phyloP scores from a whole-genome alignment of 1,140 invertebrate genomes.

The Drosophila carrolli region DNA sequence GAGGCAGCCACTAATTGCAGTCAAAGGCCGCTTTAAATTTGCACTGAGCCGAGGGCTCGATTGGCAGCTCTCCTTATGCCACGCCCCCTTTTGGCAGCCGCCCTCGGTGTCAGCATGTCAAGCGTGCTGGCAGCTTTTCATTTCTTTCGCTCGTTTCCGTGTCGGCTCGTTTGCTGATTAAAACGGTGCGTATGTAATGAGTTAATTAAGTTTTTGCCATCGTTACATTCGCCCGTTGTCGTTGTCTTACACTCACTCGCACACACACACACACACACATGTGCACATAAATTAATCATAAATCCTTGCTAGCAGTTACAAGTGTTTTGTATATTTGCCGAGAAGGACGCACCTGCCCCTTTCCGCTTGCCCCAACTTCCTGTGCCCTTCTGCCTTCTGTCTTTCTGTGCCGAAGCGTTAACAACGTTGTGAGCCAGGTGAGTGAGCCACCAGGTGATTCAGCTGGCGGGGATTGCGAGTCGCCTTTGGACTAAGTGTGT shows the following conservation, averaged over 20 bases:
- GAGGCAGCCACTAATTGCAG: conserved; percentile 78
- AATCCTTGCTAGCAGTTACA: conserved; percentile 67
- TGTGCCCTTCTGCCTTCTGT: background rate
- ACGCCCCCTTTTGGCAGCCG: conserved; percentile 9
- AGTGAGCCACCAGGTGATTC: conserved; percentile 18
- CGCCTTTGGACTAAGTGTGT: conserved; percentile 58
- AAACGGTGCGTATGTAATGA: conserved; percentile 82
- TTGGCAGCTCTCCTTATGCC: conserved; percentile 29
- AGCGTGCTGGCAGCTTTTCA: conserved; percentile 39
- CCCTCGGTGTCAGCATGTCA: conserved; percentile 52
- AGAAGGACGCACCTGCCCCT: conserved; percentile 58
- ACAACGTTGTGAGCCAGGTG: conserved; percentile 30
- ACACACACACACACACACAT: conserved; percentile 31
- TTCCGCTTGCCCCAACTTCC: conserved; percentile 11
- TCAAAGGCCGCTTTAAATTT: conserved; percentile 78
- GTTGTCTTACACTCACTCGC: conserved; percentile 8
- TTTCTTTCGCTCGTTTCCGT: conserved; percentile 47
- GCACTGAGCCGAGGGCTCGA: conserved; percentile 37
- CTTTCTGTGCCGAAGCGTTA: conserved; percentile 34
- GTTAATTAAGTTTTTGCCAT: conserved; percentile 84
- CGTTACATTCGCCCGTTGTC: conserved; percentile 32
- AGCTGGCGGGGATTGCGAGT: conserved; percentile 6
- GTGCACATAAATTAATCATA: conserved; percentile 79
- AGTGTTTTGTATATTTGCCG: conserved; percentile 80
- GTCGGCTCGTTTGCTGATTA: conserved; percentile 77